Evolutionary conservation across 2,888 invertebrate species (phyloP).

Genomic region (Cheilosia soror): DNA sequence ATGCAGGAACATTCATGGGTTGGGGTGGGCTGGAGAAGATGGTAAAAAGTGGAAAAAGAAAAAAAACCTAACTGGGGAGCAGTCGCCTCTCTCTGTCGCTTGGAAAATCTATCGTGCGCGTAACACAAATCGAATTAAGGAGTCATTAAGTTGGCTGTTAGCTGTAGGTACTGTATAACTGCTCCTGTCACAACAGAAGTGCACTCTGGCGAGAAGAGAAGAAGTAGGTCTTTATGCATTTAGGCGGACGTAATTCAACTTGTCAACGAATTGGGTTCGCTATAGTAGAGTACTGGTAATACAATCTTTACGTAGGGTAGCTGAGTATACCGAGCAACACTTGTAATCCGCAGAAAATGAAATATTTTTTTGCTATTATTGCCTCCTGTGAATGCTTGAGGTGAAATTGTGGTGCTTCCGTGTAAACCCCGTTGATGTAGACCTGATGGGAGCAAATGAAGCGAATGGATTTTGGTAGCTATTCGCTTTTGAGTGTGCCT

Average conservation of each 20-base stretch:
- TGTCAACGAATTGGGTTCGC: conserved; percentile 75
- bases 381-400: conserved; percentile 4
- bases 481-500: not conserved
- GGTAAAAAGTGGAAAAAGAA: not conserved
- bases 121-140: conserved; percentile 77
- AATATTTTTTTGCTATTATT: not conserved
- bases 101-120: conserved; percentile 76
- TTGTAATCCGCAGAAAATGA: conserved; percentile 62
- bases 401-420: conserved; percentile 64
- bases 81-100: conserved; percentile 11
- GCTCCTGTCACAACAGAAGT: conserved; percentile 34
- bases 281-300: conserved; percentile 52
- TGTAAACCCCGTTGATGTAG: conserved; percentile 34
- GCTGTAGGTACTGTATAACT: conserved; percentile 6
- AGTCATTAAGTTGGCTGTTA: conserved; percentile 76
- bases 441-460: conserved; percentile 50
- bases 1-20: conserved; percentile 45
- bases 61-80: conserved; percentile 27
- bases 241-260: conserved; percentile 75
- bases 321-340: conserved; percentile 23
- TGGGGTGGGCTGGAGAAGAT: not conserved
- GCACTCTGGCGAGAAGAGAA: conserved; percentile 33
- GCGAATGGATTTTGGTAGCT: conserved; percentile 32
- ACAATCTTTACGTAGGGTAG: conserved; percentile 49
- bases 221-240: conserved; percentile 76